These are phyloP conservation scores for Drosophila niveifrons DNA, from an alignment of 2,888 invertebrate species.

Conservation along the genomic window DNA sequence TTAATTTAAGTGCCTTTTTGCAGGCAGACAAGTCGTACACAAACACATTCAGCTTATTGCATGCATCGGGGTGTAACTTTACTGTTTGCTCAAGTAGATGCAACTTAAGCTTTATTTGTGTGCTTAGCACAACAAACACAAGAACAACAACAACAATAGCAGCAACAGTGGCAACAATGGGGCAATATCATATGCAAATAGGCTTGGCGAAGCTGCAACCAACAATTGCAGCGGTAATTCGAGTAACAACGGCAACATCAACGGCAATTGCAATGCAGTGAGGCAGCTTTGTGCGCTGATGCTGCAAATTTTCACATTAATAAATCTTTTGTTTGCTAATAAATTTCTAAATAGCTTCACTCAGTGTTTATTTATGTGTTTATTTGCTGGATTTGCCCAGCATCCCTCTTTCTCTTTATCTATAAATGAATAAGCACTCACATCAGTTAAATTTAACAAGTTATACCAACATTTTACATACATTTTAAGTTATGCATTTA, in stretches of 20 bases:
- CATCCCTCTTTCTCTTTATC: background rate
- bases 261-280: conserved; percentile 16
- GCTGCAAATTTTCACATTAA: conserved; percentile 73
- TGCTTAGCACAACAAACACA: conserved; percentile 34
- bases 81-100: conserved; percentile 44
- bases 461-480: conserved; percentile 2
- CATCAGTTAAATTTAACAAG: background rate
- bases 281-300: conserved; percentile 57
- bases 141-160: conserved; percentile 28
- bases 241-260: conserved; percentile 23
- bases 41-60: conserved; percentile 2
- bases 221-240: conserved; percentile 25
- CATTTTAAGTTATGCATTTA: background rate
- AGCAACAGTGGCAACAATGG: conserved; percentile 34
- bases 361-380: conserved; percentile 35
- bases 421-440: background rate
- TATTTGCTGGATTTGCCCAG: conserved; percentile 30
- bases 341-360: conserved; percentile 62
- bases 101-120: conserved; percentile 72
- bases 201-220: conserved; percentile 14
- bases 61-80: conserved; percentile 23
- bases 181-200: conserved; percentile 44
- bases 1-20: conserved; percentile 45
- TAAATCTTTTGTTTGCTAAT: conserved; percentile 76
- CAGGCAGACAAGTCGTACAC: background rate